phyloP scores from a whole-genome alignment of 2,797 vertebrate genomes.

The Parauchenoglanis punctatus region DNA sequence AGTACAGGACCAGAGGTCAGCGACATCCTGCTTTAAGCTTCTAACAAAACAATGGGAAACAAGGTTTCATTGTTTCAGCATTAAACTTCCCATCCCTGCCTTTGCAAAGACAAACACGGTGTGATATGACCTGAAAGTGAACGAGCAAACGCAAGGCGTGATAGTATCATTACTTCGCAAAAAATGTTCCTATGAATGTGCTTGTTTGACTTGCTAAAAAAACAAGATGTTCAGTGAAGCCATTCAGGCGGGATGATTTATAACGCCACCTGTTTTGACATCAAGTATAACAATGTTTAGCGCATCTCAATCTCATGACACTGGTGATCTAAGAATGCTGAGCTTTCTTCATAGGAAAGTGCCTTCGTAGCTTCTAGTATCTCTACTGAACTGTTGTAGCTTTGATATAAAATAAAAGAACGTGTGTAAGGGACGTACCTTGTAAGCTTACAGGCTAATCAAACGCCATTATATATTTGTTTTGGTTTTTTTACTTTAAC shows the following conservation, averaged over 20 bases:
- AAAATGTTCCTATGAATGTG: background rate
- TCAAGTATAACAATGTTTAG: background rate
- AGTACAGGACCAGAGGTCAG: constrained; percentile 14
- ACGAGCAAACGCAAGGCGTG: constrained; percentile 1
- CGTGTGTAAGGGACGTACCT: background rate
- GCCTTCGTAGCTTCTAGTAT: background rate
- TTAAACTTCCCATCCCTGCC: constrained; percentile 20
- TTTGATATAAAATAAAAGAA: background rate
- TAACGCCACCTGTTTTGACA: background rate
- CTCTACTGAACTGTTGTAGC: background rate
- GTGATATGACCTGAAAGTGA: constrained; percentile 31
- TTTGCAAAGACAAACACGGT: constrained; percentile 44
- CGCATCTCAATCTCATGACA: background rate
- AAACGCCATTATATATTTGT: background rate
- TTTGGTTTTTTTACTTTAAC: too few species aligned
- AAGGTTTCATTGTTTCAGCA: constrained; percentile 31
- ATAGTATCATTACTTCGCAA: constrained; percentile 6
- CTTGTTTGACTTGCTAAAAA: background rate
- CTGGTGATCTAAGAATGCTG: background rate
- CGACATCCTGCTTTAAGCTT: constrained; percentile 28
- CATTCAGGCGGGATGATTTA: background rate
- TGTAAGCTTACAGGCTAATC: background rate
- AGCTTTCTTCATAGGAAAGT: background rate
- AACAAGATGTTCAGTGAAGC: background rate
- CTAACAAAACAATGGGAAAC: constrained; percentile 45